phyloP scores from a whole-genome alignment of 2,888 invertebrate species.

The Andricus curvator region DNA sequence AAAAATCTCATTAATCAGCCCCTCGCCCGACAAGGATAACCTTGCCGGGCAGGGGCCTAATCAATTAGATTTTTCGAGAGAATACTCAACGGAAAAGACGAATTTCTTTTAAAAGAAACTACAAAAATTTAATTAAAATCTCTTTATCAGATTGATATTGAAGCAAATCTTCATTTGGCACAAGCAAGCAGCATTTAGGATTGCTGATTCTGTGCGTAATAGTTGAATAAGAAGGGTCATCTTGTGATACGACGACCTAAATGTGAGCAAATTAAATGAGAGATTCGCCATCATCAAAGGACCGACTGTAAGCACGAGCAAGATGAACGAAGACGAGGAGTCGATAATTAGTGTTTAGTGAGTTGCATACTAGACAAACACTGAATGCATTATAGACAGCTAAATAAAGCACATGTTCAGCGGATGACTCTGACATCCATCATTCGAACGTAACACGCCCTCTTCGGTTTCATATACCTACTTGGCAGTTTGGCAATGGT shows the following conservation, averaged over 20 bases:
- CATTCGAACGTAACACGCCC: conserved; percentile 67
- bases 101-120: no score
- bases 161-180: conserved; percentile 26
- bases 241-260: conserved; percentile 44
- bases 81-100: no score
- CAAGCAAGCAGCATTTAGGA: conserved; percentile 7
- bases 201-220: conserved; percentile 4
- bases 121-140: no score
- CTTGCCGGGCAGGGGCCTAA: no score
- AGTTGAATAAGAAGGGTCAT: conserved; percentile 18
- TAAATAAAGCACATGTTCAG: conserved; percentile 73
- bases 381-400: conserved; percentile 63
- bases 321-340: conserved; percentile 56
- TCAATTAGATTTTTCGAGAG: no score
- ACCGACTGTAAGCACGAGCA: conserved; percentile 25
- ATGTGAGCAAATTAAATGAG: conserved; percentile 46
- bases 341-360: conserved; percentile 75
- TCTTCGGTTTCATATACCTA: conserved; percentile 51
- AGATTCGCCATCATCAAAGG: conserved; percentile 53
- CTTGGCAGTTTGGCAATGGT: conserved; percentile 19
- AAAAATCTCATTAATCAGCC: no score
- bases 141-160: not conserved
- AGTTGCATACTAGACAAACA: conserved; percentile 73
- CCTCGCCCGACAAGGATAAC: no score
- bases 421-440: conserved; percentile 76